Evolutionary conservation across 2,113 vertebrate species (phyloP).

Genomic region (Morone chrysops): DNA sequence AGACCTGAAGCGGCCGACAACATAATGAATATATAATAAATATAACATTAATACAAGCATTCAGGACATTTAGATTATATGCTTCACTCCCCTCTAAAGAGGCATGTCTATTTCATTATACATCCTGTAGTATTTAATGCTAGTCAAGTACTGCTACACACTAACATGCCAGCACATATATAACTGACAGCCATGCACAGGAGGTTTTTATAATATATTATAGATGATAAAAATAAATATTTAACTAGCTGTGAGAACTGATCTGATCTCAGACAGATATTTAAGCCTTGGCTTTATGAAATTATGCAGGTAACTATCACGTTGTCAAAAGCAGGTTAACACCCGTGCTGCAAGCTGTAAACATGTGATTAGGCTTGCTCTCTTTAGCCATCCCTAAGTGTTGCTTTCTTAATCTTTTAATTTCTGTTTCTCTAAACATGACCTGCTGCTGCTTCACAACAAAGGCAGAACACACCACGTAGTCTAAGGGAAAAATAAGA

Average conservation of each 20-base stretch:
- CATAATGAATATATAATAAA: slow-evolving; percentile 5
- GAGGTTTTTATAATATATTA: slow-evolving; percentile 34
- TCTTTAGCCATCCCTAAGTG: neutral
- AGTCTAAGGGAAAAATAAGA: neutral
- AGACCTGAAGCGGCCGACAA: neutral
- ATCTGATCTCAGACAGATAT: neutral
- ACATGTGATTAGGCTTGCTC: neutral
- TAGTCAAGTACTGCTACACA: slow-evolving; percentile 15
- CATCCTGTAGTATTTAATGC: neutral
- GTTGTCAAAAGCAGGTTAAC: neutral
- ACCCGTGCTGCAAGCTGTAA: neutral
- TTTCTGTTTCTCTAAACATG: neutral
- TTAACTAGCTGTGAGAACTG: slow-evolving; percentile 26
- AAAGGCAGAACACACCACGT: neutral
- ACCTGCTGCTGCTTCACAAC: neutral
- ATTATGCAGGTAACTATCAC: slow-evolving; percentile 9
- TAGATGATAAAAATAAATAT: slow-evolving; percentile 32
- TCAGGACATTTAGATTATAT: neutral
- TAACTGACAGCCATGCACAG: slow-evolving; percentile 11
- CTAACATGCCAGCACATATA: slow-evolving; percentile 26
- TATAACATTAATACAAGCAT: slow-evolving; percentile 8
- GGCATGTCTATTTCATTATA: neutral
- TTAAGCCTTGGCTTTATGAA: neutral
- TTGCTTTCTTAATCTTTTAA: neutral
- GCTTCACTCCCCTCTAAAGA: neutral